phyloP scores from a whole-genome alignment of 92 coral and sea anemone species.

The Umimayanthus kanabou region DNA sequence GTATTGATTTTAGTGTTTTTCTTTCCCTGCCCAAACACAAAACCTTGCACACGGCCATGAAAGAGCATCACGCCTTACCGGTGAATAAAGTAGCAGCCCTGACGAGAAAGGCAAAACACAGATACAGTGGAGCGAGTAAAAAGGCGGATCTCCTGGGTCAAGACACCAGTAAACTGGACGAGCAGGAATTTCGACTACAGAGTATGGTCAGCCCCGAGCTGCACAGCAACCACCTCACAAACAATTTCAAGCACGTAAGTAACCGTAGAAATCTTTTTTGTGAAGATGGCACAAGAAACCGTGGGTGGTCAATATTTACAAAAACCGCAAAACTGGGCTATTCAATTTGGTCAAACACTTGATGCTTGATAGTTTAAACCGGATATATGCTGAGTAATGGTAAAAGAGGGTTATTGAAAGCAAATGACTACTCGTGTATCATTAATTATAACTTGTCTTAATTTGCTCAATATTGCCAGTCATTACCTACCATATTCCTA shows the following conservation, averaged over 20 bases:
- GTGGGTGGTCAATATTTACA: too few species aligned
- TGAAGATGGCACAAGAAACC: background rate
- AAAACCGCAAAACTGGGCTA: too few species aligned
- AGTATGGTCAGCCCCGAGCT: slow-evolving; percentile 84
- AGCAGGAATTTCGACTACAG: slow-evolving; percentile 75
- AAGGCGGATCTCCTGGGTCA: slow-evolving; percentile 84
- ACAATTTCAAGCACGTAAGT: slow-evolving; percentile 20
- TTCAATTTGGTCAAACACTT: too few species aligned
- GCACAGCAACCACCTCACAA: slow-evolving; percentile 40
- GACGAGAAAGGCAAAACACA: background rate
- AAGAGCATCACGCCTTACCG: background rate
- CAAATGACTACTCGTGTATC: too few species aligned
- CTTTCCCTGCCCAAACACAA: background rate
- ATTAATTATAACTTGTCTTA: too few species aligned
- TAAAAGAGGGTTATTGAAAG: too few species aligned
- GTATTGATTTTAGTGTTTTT: background rate
- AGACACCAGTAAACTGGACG: slow-evolving; percentile 70
- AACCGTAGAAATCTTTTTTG: too few species aligned
- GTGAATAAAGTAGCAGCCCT: background rate
- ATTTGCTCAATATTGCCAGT: too few species aligned
- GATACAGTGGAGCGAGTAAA: slow-evolving; percentile 34
- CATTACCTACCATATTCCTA: too few species aligned
- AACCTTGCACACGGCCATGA: background rate
- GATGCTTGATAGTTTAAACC: too few species aligned
- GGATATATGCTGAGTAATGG: too few species aligned